These are phyloP conservation scores for Linepithema humile DNA, from an alignment of 1,140 invertebrate species.

Conservation along the genomic window DNA sequence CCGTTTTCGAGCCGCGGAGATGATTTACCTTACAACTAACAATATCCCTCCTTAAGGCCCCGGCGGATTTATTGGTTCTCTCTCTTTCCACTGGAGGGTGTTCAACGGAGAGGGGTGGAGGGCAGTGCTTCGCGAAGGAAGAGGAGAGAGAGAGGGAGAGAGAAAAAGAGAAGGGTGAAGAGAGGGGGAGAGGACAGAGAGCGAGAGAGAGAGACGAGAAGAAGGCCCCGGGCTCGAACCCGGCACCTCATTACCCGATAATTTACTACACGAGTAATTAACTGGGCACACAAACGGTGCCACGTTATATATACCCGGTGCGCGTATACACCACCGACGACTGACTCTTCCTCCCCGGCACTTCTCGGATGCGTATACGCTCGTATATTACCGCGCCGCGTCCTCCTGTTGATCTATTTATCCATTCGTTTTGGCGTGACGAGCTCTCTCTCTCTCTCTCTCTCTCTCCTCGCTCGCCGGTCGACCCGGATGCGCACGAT, in stretches of 20 bases:
- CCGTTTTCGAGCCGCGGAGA: slow-evolving; percentile 79
- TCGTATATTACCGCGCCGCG: slow-evolving; percentile 77
- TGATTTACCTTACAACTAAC: slow-evolving; percentile 84
- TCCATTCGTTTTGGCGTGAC: slow-evolving; percentile 76
- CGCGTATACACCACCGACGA: slow-evolving; percentile 57
- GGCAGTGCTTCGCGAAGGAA: slow-evolving; percentile 43
- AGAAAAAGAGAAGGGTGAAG: not conserved
- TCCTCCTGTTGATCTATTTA: slow-evolving; percentile 78
- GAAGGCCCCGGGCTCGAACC: slow-evolving; percentile 78
- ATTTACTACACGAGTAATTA: slow-evolving; percentile 84
- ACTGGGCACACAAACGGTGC: slow-evolving; percentile 83
- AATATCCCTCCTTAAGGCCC: slow-evolving; percentile 82
- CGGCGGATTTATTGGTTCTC: slow-evolving; percentile 82
- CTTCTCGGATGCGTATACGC: slow-evolving; percentile 55
- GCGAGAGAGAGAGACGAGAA: slow-evolving; percentile 56
- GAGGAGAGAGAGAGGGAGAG: not conserved
- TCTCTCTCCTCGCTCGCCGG: slow-evolving; percentile 23
- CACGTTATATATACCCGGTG: slow-evolving; percentile 74
- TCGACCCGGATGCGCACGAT: slow-evolving; percentile 53
- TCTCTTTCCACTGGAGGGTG: slow-evolving; percentile 71
- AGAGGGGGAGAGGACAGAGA: not conserved
- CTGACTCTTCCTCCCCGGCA: slow-evolving; percentile 61
- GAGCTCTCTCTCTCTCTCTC: slow-evolving; percentile 28
- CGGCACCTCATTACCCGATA: slow-evolving; percentile 84
- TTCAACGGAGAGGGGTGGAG: slow-evolving; percentile 36